Base-by-base conservation (phyloP, 1,140 invertebrate species). In the Ditylenchus dipsaci region DNA sequence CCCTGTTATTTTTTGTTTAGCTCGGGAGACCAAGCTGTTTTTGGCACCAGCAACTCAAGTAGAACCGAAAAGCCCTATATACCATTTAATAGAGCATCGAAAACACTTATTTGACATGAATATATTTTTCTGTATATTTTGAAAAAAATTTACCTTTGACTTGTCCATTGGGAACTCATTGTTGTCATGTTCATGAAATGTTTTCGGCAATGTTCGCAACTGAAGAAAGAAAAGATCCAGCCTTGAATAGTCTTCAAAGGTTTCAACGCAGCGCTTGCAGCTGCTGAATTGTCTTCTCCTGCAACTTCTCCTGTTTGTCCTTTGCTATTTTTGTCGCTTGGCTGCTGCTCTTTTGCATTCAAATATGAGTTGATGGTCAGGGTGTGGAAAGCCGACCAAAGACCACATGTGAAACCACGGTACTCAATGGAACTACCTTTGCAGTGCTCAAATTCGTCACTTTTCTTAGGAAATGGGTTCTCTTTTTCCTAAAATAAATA, bases 331-430 rank as follows among this genome's bases (percentile, higher is more conserved):
- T 23, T 26, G n/a, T 9, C 9, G 58, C 19, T 43, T 19, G 33
- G 17, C 15, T 17, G 29, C 53, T 56, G 75, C 72, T 69, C 49
- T 69, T 69, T 66, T 72, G 84, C 80, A 17, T 85, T 84, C 0
- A 88, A 87, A 59, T 89, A 89, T 23, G 85, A 84, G 80, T 89
- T 89, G 0, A 95, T 90, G 11, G 91, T 93, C 27, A 98, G 83
- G 56, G 90, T 91, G 81, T 98, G 95, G 83, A 97, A 98, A 67
- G 95, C 85, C 30, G 88, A 90, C 95, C 95, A 98, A n/a, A 98
- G 84, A 0, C 91, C 89, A 85, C 95, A 99, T 0, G 93, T 91
- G 83, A 92, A 97, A 21, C 93, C 92, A 58, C 95, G 87, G 72
- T 82, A 86, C 49, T 87, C 84, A 0, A 88, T 83, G 53, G 86